Conservation (phyloP, 2,888 invertebrate species). For the Acronicta leporina region DNA sequence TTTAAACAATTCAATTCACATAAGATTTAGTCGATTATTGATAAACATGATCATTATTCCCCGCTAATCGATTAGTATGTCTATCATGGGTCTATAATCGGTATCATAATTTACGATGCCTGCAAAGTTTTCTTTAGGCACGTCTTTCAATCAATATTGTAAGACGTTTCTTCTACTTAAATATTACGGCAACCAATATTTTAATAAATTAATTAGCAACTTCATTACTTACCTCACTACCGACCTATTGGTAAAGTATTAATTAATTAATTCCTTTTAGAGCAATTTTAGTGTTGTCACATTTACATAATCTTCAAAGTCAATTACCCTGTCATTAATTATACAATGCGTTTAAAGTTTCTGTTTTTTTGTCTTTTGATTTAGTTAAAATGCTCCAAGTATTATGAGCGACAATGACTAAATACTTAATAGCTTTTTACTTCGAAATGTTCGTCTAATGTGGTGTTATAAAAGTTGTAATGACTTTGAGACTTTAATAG, state of each 20-base stretch:
- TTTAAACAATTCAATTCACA: neutral
- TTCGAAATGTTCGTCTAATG: slow-evolving; percentile 2
- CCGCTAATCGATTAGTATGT: slow-evolving; percentile 31
- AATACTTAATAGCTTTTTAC: slow-evolving; percentile 10
- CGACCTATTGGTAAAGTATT: slow-evolving; percentile 41
- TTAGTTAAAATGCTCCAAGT: slow-evolving; percentile 5
- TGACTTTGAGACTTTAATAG: slow-evolving; percentile 2
- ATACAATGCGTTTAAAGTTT: slow-evolving; percentile 17
- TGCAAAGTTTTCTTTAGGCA: slow-evolving; percentile 39
- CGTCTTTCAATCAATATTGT: slow-evolving; percentile 39
- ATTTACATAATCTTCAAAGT: slow-evolving; percentile 37
- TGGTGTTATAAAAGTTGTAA: slow-evolving; percentile 4
- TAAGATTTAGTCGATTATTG: neutral
- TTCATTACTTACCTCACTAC: slow-evolving; percentile 44
- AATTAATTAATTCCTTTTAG: slow-evolving; percentile 52
- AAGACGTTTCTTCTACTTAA: slow-evolving; percentile 31
- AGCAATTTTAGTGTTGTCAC: slow-evolving; percentile 34
- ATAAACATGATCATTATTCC: slow-evolving; percentile 4
- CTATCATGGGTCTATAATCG: slow-evolving; percentile 22
- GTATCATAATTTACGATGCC: slow-evolving; percentile 40
- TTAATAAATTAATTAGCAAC: slow-evolving; percentile 41
- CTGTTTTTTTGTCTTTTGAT: neutral
- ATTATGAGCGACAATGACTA: slow-evolving; percentile 1
- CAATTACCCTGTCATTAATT: slow-evolving; percentile 27
- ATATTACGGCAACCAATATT: slow-evolving; percentile 33